Percentiles rank a stretch among this genome's conserved stretches.
Conservation (phyloP, 1,140 invertebrate genomes). For the Drosophila tropicalis region DNA sequence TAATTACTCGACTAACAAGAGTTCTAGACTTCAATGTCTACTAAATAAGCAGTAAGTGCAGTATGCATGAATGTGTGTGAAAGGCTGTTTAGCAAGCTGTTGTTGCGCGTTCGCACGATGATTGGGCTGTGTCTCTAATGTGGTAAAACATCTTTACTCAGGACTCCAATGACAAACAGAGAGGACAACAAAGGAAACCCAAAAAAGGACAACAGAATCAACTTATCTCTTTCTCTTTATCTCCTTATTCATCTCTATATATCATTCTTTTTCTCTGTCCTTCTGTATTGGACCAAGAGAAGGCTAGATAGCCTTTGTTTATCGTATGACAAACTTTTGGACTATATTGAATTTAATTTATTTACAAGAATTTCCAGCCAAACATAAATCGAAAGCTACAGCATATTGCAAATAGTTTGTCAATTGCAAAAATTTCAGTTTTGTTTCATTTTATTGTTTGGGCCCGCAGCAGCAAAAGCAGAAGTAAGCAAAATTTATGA, state of each 20-base stretch:
- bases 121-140: conserved; percentile 4
- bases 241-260: background rate
- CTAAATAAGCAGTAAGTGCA: no score
- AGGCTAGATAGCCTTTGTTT: no score
- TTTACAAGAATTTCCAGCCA: conserved; percentile 35
- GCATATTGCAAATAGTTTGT: conserved; percentile 56
- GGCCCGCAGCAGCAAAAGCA: background rate
- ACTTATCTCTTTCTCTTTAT: background rate
- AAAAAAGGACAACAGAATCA: background rate
- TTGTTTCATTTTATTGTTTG: conserved; percentile 67
- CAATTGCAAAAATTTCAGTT: conserved; percentile 62
- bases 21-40: background rate
- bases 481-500: conserved; percentile 59
- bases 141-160: conserved; percentile 52
- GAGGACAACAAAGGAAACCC: background rate
- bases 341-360: conserved; percentile 42
- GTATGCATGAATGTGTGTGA: background rate
- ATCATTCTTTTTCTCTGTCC: conserved; percentile 10
- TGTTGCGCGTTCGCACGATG: background rate
- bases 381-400: conserved; percentile 6
- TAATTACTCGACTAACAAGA: background rate
- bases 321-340: background rate
- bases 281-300: no score
- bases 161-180: conserved; percentile 18
- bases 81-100: background rate